Base-by-base conservation (phyloP, 2,888 invertebrate genomes). In the Margaritifera margaritifera region DNA sequence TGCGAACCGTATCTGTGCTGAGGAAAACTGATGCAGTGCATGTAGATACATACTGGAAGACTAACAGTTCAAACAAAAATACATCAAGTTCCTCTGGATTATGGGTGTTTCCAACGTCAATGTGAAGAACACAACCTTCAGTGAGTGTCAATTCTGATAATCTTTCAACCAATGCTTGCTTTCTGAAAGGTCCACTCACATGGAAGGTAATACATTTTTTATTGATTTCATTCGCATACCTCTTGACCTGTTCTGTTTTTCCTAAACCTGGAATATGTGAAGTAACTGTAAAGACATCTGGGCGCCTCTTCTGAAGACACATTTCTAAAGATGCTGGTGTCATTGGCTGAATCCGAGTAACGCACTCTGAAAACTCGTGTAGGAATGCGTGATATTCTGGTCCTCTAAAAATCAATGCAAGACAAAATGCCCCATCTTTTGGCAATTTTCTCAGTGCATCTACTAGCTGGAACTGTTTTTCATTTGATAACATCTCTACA, bases 1-100 rank as follows among this genome's bases (percentile, higher is more conserved):
- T 75, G 50, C 52, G 72, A 6, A 83, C 62, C 42, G 51, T 24
- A 1, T 62, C 50, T 24, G 80, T 76, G 51, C 62, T 55, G 20
- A 81, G 64, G 18, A 64, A 59, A 42, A 72, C 69, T 0, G 77
- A 65, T 27, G 19, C 52, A 25, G 64, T 69, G 18, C 78, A 71
- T 56, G 75, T 64, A 18, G 72, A 66, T 15, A 82, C 69, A 68
- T 68, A 72, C 15, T 71, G 53, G 1, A 80, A 62, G n/a, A 80
- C 65, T 20, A 81, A 71, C 19, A 81, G 56, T 62, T 83, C 80
- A 72, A 83, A 83, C 6, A 83, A 62, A 27, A 81, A 71, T 22
- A 67, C 63, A 62, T 83, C 83, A 8, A 83, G 56, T 24, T 72
- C 78, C 50, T 61, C 55, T 22, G 76, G 66, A 52, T 68, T 68